Base-by-base conservation (phyloP, 2,113 vertebrate species). In the Physeter macrocephalus region DNA sequence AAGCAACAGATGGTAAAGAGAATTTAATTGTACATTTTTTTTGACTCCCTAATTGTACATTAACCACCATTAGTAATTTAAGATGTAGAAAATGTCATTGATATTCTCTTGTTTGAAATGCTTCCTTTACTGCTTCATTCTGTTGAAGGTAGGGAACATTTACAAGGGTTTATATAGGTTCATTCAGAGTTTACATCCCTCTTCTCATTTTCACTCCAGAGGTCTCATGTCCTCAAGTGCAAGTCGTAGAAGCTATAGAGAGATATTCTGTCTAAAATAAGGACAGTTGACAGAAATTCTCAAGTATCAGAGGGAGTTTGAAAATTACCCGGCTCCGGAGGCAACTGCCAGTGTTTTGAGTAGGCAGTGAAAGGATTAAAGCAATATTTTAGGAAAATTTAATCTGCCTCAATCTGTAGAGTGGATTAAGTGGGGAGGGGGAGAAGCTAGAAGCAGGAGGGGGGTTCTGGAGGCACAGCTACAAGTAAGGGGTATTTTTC, bases 1-100 rank as follows among this genome's bases (percentile, higher is more conserved):
- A 89, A 94, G 89, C 85, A 88, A 72, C 94, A 90, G 85, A 90
- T 87, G 74, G 75, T 62, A 78, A 59, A 39, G 67, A 86, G 34
- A 86, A 83, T 77, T 57, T 77, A 78, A 64, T 83, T 67, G n/a
- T 67, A 31, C 5, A 20, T 87, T 66, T 52, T 17, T 49, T 52
- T 52, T 52, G 52, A 52, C 52, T 52, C 52, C 52, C 52, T 77
- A 78, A 64, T 83, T 67, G n/a, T 67, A 31, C 5, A 15, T 87
- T 66, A 78, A 81, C 75, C 89, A 83, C 69, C 46, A 25, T 59
- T 83, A n/a, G 67, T 66, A 39, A 61, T 83, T 78, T 83, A 61
- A 78, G 43, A 83, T 54, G 39, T 36, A 25, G 74, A 23, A 90
- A 92, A 93, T 78, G 85, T 83, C 85, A 66, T 12, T 90, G 67